These are phyloP conservation scores for Volucella zonaria DNA, from an alignment of 2,888 invertebrate species.

Conservation along the genomic window DNA sequence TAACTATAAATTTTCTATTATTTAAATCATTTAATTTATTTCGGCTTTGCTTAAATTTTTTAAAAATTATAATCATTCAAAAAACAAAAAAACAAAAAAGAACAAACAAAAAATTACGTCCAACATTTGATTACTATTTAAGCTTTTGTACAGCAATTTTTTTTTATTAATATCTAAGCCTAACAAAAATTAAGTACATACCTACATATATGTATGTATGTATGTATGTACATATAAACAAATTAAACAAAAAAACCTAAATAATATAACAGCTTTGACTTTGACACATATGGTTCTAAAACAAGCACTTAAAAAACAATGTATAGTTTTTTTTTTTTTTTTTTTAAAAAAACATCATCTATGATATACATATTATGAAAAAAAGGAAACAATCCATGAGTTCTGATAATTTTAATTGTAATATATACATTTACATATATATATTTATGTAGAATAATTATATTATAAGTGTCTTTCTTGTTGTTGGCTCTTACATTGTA, in stretches of 20 bases:
- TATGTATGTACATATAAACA: too few species aligned
- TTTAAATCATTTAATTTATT: conserved; percentile 49
- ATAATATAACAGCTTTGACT: conserved; percentile 47
- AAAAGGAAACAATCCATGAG: conserved; percentile 40
- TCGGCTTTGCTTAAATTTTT: conserved; percentile 33
- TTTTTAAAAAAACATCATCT: conserved; percentile 18
- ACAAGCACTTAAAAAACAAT: conserved; percentile 56
- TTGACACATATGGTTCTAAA: conserved; percentile 62
- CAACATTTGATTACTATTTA: conserved; percentile 56
- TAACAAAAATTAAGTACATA: conserved; percentile 45
- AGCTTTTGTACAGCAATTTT: conserved; percentile 71
- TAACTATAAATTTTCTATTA: conserved; percentile 25
- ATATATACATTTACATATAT: conserved; percentile 58
- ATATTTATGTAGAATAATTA: conserved; percentile 72
- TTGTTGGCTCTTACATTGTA: conserved; percentile 31
- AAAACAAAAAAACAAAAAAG: not conserved
- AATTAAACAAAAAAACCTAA: conserved; percentile 37
- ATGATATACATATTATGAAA: conserved; percentile 21
- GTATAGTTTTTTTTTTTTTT: conserved; percentile 53
- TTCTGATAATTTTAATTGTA: conserved; percentile 70
- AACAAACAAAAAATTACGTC: conserved; percentile 46
- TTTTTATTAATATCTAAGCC: conserved; percentile 65
- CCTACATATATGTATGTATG: too few species aligned
- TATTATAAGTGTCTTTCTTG: conserved; percentile 48
- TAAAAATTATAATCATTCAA: conserved; percentile 33